Evolutionary conservation across 2,888 invertebrate species (phyloP).

Genomic region (Tiphia femorata): DNA sequence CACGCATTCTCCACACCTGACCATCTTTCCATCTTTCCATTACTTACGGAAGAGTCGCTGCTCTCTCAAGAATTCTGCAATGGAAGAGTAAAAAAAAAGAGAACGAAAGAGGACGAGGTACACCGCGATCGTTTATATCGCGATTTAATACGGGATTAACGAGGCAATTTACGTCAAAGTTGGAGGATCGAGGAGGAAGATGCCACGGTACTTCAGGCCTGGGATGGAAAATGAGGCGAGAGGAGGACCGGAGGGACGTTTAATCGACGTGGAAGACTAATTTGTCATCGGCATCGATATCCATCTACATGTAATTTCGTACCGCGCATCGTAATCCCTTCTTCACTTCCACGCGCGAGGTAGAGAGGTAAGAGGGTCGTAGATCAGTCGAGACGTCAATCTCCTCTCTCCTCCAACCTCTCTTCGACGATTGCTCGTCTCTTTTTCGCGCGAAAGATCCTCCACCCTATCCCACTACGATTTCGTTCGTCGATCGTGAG

Average conservation of each 20-base stretch:
- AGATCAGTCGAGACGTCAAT: slow-evolving; percentile 24
- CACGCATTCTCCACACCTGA: too few relatives aligned
- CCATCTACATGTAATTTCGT: slow-evolving; percentile 48
- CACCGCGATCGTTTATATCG: slow-evolving; percentile 44
- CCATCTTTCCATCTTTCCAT: too few relatives aligned
- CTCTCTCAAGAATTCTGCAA: not conserved
- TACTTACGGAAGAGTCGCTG: too few relatives aligned
- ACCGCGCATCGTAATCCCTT: slow-evolving; percentile 29
- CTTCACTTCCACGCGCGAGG: too few relatives aligned
- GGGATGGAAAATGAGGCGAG: too few relatives aligned
- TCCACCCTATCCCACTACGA: not conserved
- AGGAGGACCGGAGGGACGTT: slow-evolving; percentile 36
- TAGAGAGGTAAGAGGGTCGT: too few relatives aligned
- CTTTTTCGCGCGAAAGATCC: not conserved
- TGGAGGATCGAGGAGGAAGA: too few relatives aligned
- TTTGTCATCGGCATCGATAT: slow-evolving; percentile 54
- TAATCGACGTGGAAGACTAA: slow-evolving; percentile 49
- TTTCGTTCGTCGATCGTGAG: not conserved
- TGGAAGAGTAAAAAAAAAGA: not conserved
- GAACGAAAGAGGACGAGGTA: slow-evolving; percentile 1
- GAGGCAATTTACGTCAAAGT: slow-evolving; percentile 49
- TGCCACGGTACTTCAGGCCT: too few relatives aligned
- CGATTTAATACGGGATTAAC: slow-evolving; percentile 53
- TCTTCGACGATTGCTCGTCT: slow-evolving; percentile 27
- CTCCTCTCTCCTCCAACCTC: too few relatives aligned